Conservation (phyloP, 2,113 vertebrate species). For the Onychostruthus taczanowskii region DNA sequence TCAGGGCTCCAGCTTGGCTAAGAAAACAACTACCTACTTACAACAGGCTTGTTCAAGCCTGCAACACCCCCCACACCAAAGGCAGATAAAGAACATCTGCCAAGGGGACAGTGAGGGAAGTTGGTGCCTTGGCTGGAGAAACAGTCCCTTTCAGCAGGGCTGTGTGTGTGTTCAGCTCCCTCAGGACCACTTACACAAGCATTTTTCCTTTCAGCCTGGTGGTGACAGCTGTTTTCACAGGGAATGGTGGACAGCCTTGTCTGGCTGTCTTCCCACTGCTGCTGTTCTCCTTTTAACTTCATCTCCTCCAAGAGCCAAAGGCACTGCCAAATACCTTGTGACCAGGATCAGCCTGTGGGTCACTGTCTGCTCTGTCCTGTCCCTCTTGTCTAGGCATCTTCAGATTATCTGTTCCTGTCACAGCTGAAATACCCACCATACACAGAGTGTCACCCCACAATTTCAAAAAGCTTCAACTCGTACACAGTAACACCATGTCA, state of each 20-base stretch:
- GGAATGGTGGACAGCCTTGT: neutral
- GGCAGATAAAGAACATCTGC: neutral
- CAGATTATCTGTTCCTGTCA: neutral
- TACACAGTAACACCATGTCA: accelerated
- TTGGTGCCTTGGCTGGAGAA: neutral
- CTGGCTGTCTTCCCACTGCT: neutral
- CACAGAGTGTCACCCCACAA: too few relatives aligned
- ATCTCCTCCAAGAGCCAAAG: neutral
- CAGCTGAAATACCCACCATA: too few relatives aligned
- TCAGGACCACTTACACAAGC: neutral
- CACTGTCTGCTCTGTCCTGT: neutral
- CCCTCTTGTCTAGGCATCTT: neutral
- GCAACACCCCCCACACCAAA: neutral
- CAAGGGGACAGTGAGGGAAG: neutral
- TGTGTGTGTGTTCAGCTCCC: neutral
- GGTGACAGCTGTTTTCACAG: neutral
- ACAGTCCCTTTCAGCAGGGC: neutral
- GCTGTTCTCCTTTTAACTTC: neutral
- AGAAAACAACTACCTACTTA: neutral
- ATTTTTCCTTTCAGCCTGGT: neutral
- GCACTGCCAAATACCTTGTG: neutral
- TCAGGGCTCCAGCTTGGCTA: neutral
- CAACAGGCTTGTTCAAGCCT: accelerated
- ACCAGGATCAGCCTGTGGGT: neutral
- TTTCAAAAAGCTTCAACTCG: too few relatives aligned